Evolutionary conservation across 1,140 invertebrate genomes (phyloP).

Genomic region (Semibalanus balanoides): DNA sequence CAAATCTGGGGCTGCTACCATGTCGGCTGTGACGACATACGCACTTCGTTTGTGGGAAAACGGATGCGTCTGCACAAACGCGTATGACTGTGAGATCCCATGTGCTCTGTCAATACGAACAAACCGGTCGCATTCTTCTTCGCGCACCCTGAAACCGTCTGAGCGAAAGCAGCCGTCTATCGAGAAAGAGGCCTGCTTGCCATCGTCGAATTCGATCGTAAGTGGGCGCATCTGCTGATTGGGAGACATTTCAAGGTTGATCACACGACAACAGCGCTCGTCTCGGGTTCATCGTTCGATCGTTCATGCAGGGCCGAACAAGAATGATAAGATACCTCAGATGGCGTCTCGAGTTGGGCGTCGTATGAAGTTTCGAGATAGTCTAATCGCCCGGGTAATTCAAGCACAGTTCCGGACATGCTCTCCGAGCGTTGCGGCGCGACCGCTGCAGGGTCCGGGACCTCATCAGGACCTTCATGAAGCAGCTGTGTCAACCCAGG

Average conservation of each 20-base stretch:
- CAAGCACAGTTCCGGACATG: slow-evolving; percentile 9
- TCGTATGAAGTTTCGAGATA: slow-evolving; percentile 12
- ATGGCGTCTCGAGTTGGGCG: slow-evolving; percentile 13
- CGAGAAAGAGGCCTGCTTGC: slow-evolving; percentile 12
- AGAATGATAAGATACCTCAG: no score
- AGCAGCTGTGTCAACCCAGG: slow-evolving; percentile 12
- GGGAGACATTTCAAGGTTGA: slow-evolving; percentile 9
- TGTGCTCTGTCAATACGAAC: background rate
- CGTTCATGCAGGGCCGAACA: no score
- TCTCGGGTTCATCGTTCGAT: slow-evolving; percentile 15
- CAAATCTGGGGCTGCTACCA: slow-evolving; percentile 3
- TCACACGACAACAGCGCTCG: slow-evolving; percentile 9
- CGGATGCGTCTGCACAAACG: slow-evolving; percentile 15
- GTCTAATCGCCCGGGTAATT: slow-evolving; percentile 6
- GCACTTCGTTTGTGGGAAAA: slow-evolving; percentile 7
- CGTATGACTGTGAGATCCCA: slow-evolving; percentile 9
- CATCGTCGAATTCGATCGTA: background rate
- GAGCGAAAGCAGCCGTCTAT: slow-evolving; percentile 10
- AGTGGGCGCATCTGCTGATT: background rate
- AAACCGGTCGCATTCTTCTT: slow-evolving; percentile 14
- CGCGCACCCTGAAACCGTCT: slow-evolving; percentile 2
- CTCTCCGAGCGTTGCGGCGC: slow-evolving; percentile 6
- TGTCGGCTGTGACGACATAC: background rate
- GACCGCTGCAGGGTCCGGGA: background rate
- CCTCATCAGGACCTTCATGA: background rate